Evolutionary conservation across 2,888 invertebrate genomes (phyloP).

Genomic region (Lithophane ornitopus): DNA sequence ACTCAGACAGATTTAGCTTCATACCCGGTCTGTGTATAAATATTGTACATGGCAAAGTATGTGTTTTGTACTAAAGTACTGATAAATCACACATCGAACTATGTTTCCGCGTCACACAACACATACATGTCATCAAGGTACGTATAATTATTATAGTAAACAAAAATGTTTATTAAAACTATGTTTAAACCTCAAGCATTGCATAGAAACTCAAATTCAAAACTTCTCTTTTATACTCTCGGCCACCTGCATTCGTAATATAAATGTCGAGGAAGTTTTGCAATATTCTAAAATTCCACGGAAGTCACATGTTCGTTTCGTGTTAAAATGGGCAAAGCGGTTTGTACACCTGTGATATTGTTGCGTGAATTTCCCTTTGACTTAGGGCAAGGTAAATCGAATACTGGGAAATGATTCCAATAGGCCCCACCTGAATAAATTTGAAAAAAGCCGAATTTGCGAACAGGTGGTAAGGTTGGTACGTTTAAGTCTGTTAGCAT

Average conservation of each 20-base stretch:
- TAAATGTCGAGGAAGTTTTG: too few relatives aligned
- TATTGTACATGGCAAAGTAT: not conserved
- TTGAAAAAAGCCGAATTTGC: too few relatives aligned
- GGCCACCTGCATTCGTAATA: not conserved
- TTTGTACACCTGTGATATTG: not conserved
- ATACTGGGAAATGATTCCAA: too few relatives aligned
- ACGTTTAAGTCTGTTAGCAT: too few relatives aligned
- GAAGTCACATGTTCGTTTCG: not conserved
- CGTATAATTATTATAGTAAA: not conserved
- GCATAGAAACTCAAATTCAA: not conserved
- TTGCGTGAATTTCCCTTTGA: not conserved
- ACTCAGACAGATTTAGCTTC: constrained; percentile 21
- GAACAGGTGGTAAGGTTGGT: too few relatives aligned
- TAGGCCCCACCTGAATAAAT: too few relatives aligned
- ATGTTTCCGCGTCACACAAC: not conserved
- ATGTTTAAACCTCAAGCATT: not conserved
- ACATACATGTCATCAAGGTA: too few relatives aligned
- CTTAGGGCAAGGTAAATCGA: too few relatives aligned
- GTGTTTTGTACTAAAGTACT: not conserved
- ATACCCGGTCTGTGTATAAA: not conserved
- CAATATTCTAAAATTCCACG: not conserved
- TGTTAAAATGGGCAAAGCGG: not conserved
- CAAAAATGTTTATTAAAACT: not conserved
- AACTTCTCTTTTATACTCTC: not conserved
- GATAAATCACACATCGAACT: not conserved